Evolutionary conservation across 2,888 invertebrate genomes (phyloP), one percentile per base, ranked within the genome.

Genomic region (Mimumesa dahlbomi): DNA sequence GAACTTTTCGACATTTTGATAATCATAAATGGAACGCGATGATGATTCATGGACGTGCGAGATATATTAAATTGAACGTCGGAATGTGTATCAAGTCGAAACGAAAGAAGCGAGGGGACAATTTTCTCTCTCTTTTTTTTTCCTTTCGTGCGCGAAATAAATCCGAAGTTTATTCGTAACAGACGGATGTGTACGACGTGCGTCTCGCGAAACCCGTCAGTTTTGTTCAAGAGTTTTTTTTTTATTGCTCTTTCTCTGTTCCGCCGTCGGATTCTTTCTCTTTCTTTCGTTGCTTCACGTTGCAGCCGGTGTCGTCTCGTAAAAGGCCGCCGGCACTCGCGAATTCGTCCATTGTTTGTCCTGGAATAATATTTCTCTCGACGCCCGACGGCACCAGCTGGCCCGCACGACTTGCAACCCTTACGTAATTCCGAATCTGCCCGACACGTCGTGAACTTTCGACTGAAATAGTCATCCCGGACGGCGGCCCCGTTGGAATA

Each of bases 311-410:
- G 38, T 36, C 22, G 42, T 54, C 48, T 63, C 56, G 69, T 49
- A 64, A 76, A 70, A 54, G 61, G 45, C 49, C 36, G 45, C 16
- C 42, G 56, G 11, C 19, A 21, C 31, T 56, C 43, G 61, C 65
- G 49, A 78, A 67, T 73, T 70, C 62, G 66, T 64, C 48, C 59
- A 64, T 75, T 71, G 79, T 76, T 78, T 68, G 72, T 45, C 52
- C 57, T 19, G 6, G 63, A 67, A 76, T 62, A 66, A 76, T 73
- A 76, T 73, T 73, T 75, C 61, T 31, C 66, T 45, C 42, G 34
- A 52, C 49, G 43, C 13, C 6, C 34, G 53, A 42, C 7, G 42
- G 40, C 53, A 43, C n/a, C 66, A 61, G 75, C 72, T 63, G 78
- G 45, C 2, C 22, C 46, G 36, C 38, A 43, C 42, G 21, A 59